Percentiles rank a stretch among this genome's conserved stretches.
Conservation (phyloP, 2,797 vertebrate genomes). For the Amazonetta brasiliensis region DNA sequence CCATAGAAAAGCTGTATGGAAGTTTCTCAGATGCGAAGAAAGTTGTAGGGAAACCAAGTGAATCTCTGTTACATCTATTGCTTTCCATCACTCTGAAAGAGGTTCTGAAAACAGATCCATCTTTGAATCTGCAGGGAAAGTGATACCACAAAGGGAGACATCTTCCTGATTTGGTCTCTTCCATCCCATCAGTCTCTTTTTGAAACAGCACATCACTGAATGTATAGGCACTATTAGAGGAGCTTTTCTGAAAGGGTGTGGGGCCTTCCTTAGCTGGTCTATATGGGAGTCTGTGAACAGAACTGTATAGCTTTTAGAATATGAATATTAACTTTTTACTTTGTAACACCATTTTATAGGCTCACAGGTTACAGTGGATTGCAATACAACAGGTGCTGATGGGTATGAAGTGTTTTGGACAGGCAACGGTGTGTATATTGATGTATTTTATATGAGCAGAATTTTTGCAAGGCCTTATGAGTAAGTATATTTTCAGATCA, state of each 20-base stretch:
- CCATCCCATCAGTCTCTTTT: neutral
- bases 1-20: neutral
- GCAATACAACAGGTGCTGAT: conserved; percentile 67
- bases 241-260: neutral
- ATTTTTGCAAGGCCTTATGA: conserved; percentile 48
- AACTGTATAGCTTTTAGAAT: neutral
- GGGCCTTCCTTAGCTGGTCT: neutral
- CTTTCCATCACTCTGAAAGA: neutral
- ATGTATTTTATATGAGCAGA: conserved; percentile 28
- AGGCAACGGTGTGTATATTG: conserved; percentile 13
- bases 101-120: neutral
- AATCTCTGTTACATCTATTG: neutral
- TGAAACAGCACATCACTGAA: neutral
- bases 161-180: neutral
- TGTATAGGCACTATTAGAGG: neutral
- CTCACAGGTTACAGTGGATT: conserved; percentile 62
- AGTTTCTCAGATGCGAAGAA: neutral
- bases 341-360: conserved; percentile 55
- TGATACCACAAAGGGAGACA: neutral
- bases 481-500: conserved; percentile 65
- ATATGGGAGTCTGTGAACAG: neutral
- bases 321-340: conserved; percentile 4
- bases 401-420: conserved; percentile 62
- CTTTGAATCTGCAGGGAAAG: neutral
- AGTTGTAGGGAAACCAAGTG: neutral